A percentile compares a stretch with the other conserved stretches of the same genome.
Conservation (phyloP, 2,797 vertebrate genomes). For the Sebastes baramenuke region DNA sequence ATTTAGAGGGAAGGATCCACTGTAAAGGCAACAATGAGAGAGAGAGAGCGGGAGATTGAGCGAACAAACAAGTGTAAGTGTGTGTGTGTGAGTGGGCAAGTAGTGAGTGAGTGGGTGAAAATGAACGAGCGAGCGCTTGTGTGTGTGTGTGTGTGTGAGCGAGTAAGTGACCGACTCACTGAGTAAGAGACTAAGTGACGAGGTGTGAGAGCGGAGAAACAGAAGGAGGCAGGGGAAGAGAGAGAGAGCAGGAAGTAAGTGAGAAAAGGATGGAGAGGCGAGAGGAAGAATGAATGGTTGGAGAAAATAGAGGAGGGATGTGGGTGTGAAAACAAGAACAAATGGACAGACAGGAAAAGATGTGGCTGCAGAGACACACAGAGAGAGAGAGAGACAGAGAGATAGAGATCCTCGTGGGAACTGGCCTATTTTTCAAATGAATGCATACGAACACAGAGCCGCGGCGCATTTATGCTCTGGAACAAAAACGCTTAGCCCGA, state of each 20-base stretch:
- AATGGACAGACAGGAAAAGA: constrained; percentile 45
- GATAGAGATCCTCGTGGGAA: constrained; percentile 65
- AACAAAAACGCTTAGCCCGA: constrained; percentile 32
- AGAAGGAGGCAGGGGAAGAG: constrained; percentile 21
- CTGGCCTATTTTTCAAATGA: constrained; percentile 81
- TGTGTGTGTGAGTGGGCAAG: not conserved
- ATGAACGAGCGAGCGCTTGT: not conserved
- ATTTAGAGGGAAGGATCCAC: constrained; percentile 28
- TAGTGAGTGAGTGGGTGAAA: not conserved
- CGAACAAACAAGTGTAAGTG: constrained; percentile 10
- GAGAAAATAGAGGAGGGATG: constrained; percentile 31
- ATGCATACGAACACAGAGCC: constrained; percentile 56
- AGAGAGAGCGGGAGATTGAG: not conserved
- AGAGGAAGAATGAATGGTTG: constrained; percentile 39
- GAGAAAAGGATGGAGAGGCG: constrained; percentile 51
- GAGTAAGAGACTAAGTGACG: constrained; percentile 33
- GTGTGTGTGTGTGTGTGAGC: not conserved
- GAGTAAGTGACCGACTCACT: constrained; percentile 8
- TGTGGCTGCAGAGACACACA: not conserved
- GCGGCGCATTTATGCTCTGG: constrained; percentile 46
- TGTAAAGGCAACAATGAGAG: not conserved
- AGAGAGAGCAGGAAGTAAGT: constrained; percentile 29
- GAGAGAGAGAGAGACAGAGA: constrained; percentile 4
- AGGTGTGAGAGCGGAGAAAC: constrained; percentile 48
- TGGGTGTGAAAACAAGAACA: constrained; percentile 47